Conservation (phyloP, 2,113 vertebrate genomes). For the Atractosteus spatula region DNA sequence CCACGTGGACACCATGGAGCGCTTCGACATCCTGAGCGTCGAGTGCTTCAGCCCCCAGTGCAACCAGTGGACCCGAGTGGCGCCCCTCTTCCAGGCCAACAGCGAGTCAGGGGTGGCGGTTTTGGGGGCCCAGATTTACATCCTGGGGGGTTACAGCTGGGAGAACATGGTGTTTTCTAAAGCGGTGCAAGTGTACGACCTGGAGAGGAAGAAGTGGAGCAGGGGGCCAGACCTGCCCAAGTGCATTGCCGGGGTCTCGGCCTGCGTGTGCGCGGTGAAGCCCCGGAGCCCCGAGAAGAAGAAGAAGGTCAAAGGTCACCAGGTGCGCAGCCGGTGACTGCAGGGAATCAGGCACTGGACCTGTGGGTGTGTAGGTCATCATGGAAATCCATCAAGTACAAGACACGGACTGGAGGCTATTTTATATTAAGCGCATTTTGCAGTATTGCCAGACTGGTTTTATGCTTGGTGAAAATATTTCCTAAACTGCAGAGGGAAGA, state of each 20-base stretch:
- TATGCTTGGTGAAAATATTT: neutral
- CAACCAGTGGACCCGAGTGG: slow-evolving; percentile 84
- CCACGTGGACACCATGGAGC: slow-evolving; percentile 82
- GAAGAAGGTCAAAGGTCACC: slow-evolving; percentile 54
- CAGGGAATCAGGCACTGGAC: neutral
- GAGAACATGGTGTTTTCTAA: slow-evolving; percentile 85
- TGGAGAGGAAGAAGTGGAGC: slow-evolving; percentile 73
- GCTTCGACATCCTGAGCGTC: slow-evolving; percentile 85
- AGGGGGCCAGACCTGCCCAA: slow-evolving; percentile 83
- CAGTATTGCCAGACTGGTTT: neutral
- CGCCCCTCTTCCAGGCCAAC: slow-evolving; percentile 79
- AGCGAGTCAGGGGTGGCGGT: slow-evolving; percentile 87
- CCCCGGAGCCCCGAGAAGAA: slow-evolving; percentile 66
- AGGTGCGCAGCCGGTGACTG: slow-evolving; percentile 21
- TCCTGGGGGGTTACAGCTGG: slow-evolving; percentile 95
- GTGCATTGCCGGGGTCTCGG: slow-evolving; percentile 82
- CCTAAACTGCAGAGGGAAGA: neutral
- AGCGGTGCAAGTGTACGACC: slow-evolving; percentile 82
- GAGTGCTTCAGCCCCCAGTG: slow-evolving; percentile 82
- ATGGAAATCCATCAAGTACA: no score
- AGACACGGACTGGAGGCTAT: no score
- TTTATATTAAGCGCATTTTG: neutral
- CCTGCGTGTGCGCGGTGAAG: slow-evolving; percentile 80
- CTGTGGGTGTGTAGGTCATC: no score
- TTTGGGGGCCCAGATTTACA: slow-evolving; percentile 80